These are phyloP conservation scores for Nomada ruficornis DNA, from an alignment of 2,888 invertebrate genomes.

Conservation along the genomic window DNA sequence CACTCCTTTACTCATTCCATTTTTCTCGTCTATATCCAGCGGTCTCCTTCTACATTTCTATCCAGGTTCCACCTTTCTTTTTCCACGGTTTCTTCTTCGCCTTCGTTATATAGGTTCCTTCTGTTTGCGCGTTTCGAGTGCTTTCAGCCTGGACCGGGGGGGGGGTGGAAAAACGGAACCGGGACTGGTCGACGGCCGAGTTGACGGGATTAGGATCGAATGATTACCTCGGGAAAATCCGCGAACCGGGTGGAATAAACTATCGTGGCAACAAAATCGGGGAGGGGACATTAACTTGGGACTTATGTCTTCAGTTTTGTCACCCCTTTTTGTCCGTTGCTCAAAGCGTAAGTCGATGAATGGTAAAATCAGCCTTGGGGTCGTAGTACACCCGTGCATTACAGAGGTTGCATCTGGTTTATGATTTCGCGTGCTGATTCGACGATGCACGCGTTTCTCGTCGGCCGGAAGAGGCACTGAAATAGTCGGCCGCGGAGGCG, in stretches of 20 bases:
- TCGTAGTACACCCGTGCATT: conserved; percentile 12
- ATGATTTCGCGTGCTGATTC: conserved; percentile 33
- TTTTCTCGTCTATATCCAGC: background rate
- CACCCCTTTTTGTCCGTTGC: background rate
- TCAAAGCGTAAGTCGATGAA: background rate
- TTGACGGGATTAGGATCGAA: conserved; percentile 51
- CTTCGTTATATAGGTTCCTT: conserved; percentile 50
- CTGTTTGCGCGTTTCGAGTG: conserved; percentile 51
- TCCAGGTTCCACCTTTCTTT: conserved; percentile 11
- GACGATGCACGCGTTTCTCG: background rate
- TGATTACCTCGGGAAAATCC: conserved; percentile 35
- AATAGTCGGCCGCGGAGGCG: conserved; percentile 40
- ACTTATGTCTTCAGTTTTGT: too few relatives aligned
- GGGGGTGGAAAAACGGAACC: conserved; percentile 11
- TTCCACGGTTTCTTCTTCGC: conserved; percentile 36
- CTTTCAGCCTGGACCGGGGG: conserved; percentile 10
- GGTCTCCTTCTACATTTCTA: conserved; percentile 1
- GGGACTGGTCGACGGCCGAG: conserved; percentile 4
- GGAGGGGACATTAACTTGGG: too few relatives aligned
- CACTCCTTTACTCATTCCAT: conserved; percentile 4
- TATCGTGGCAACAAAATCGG: background rate
- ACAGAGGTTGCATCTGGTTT: conserved; percentile 7
- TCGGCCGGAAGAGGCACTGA: conserved; percentile 29
- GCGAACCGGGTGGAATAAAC: background rate
- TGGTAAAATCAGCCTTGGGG: background rate